phyloP scores from a whole-genome alignment of 35 echinoderm and acorn worm genomes.

The Apostichopus japonicus region DNA sequence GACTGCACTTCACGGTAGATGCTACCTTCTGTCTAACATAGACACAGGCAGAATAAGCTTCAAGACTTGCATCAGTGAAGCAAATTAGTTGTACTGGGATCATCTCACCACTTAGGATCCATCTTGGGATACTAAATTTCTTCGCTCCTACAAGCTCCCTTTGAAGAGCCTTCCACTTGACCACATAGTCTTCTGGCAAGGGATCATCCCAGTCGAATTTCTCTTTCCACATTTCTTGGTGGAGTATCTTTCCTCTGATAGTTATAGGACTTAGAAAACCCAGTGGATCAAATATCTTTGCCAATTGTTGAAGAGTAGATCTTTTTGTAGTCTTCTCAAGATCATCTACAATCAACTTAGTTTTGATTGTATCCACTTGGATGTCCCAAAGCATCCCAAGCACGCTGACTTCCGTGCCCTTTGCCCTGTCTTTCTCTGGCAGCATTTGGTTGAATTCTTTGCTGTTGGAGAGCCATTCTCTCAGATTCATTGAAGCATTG shows the following conservation, averaged over 20 bases:
- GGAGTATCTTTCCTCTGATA: neutral
- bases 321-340: neutral
- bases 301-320: neutral
- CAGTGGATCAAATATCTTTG: slow-evolving; percentile 22
- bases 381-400: neutral
- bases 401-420: slow-evolving; percentile 3
- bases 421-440: neutral
- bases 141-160: neutral
- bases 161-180: neutral
- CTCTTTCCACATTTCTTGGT: no score
- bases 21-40: neutral
- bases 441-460: neutral
- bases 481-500: slow-evolving; percentile 32
- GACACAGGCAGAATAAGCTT: neutral
- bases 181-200: neutral
- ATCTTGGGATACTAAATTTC: neutral
- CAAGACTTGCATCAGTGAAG: slow-evolving; percentile 22
- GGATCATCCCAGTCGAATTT: no score
- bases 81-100: neutral
- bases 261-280: neutral
- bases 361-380: neutral
- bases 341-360: neutral
- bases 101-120: slow-evolving; percentile 3
- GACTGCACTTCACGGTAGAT: neutral
- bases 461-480: slow-evolving; percentile 31